A percentile compares a stretch with the other conserved stretches of the same genome.
phyloP scores from a whole-genome alignment of 23 tunicate genomes.

The Trididemnum nubilum region DNA sequence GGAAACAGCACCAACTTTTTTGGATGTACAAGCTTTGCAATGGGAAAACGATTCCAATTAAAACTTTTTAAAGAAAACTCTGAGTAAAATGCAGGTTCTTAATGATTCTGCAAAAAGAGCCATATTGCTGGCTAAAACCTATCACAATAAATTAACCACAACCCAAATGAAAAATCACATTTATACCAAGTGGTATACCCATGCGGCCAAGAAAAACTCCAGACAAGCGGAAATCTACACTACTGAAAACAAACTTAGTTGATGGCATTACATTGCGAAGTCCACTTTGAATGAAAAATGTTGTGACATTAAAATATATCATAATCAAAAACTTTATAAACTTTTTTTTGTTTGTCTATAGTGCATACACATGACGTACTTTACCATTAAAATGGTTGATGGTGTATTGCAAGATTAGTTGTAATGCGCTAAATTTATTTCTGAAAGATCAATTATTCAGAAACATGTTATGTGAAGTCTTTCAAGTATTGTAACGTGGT shows the following conservation, averaged over 20 bases:
- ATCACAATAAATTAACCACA: slow-evolving; percentile 1
- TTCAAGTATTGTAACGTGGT: no score
- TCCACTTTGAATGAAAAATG: neutral
- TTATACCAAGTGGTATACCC: neutral
- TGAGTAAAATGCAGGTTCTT: neutral
- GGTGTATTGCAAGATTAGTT: no score
- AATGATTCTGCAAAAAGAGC: slow-evolving; percentile 6
- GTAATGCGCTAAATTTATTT: no score
- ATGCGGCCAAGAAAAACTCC: neutral
- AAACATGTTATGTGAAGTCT: no score
- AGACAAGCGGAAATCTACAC: neutral
- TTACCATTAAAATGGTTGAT: no score
- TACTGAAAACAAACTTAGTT: neutral
- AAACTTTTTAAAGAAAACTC: neutral
- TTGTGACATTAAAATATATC: no score
- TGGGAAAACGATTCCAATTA: neutral
- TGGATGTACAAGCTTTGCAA: neutral
- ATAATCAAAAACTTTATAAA: no score
- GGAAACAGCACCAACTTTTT: neutral
- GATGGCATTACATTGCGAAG: neutral
- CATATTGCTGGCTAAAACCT: slow-evolving; percentile 11
- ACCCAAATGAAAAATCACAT: neutral
- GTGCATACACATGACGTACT: no score
- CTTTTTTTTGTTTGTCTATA: no score
- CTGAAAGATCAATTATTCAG: no score